Conservation (phyloP, 2,888 invertebrate species). For the Aporophyla nigra region DNA sequence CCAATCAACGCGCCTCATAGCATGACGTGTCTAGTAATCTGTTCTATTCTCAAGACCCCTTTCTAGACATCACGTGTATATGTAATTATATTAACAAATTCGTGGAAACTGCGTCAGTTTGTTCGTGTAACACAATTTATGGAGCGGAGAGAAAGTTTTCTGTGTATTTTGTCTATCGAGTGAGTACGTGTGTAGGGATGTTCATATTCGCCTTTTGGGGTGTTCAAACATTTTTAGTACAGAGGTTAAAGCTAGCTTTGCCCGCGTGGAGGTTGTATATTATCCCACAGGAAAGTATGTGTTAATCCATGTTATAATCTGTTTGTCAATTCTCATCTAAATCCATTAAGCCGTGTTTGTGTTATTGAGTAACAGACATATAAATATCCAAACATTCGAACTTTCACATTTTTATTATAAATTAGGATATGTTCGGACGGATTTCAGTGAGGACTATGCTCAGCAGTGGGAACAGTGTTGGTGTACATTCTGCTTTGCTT, state of each 20-base stretch:
- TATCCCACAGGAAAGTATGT: too few species aligned
- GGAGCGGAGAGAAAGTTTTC: slow-evolving; percentile 33
- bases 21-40: slow-evolving; percentile 1
- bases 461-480: too few species aligned
- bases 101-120: slow-evolving; percentile 43
- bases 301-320: too few species aligned
- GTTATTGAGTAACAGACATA: too few species aligned
- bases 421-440: too few species aligned
- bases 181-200: slow-evolving; percentile 25
- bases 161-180: slow-evolving; percentile 45
- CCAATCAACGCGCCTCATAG: not conserved
- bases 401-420: too few species aligned
- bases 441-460: too few species aligned
- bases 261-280: too few species aligned
- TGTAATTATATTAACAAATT: slow-evolving; percentile 57
- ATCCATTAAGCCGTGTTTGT: too few species aligned
- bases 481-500: not conserved
- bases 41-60: not conserved
- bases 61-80: slow-evolving; percentile 15
- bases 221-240: not conserved
- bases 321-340: too few species aligned
- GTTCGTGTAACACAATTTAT: slow-evolving; percentile 52
- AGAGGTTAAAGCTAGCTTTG: too few species aligned
- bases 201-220: not conserved
- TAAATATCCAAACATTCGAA: too few species aligned